A percentile compares a stretch with the other conserved stretches of the same genome.
Evolutionary conservation across 2,113 vertebrate genomes (phyloP).

Genomic region (Ptilorrhoa leucosticta): DNA sequence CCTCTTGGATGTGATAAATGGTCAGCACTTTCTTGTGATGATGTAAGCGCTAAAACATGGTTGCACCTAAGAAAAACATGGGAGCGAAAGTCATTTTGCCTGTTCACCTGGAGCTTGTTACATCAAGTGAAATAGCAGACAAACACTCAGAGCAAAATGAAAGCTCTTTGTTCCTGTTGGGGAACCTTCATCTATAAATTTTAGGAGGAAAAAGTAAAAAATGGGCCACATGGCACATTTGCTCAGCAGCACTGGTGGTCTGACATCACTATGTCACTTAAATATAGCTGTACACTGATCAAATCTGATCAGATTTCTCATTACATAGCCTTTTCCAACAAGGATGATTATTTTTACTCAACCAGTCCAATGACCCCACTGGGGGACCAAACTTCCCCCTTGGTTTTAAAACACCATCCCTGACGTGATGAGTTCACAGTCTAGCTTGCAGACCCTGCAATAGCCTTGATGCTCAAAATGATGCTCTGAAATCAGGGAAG

Average conservation of each 20-base stretch:
- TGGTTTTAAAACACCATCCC: background rate
- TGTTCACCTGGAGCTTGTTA: slow-evolving; percentile 1
- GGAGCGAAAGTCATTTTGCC: background rate
- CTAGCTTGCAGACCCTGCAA: background rate
- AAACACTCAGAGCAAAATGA: background rate
- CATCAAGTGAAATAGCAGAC: background rate
- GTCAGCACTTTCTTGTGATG: background rate
- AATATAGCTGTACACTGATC: background rate
- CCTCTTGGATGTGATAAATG: background rate
- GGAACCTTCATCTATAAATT: background rate
- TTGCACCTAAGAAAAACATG: background rate
- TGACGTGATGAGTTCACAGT: background rate
- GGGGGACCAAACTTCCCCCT: background rate
- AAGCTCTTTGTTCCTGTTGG: background rate
- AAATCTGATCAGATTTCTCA: background rate
- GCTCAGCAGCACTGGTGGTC: background rate
- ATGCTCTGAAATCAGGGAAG: background rate
- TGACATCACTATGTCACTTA: background rate
- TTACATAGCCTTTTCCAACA: background rate
- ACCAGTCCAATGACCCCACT: background rate
- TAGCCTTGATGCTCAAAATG: background rate
- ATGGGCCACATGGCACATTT: background rate
- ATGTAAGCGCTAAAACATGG: background rate
- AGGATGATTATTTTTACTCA: background rate
- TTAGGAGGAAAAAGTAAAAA: background rate